Evolutionary conservation across 2,888 invertebrate genomes (phyloP).

Genomic region (Polydrusus tereticollis): DNA sequence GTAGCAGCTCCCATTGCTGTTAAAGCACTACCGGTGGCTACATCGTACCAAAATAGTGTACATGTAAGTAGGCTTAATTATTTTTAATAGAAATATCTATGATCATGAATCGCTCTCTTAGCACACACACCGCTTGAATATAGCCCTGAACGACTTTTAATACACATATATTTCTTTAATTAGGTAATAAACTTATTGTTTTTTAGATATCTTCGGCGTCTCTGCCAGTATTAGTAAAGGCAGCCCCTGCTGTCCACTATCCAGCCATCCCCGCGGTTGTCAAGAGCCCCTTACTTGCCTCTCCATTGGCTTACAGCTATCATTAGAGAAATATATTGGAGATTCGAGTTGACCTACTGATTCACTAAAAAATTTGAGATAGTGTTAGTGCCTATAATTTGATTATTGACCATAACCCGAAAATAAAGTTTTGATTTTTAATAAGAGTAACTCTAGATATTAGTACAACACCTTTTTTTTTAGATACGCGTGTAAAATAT

Average conservation of each 20-base stretch:
- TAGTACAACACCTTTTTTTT: too few relatives aligned
- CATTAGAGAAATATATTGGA: conserved; percentile 2
- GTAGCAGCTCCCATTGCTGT: conserved; percentile 38
- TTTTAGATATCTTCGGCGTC: conserved; percentile 43
- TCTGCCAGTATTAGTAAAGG: conserved; percentile 44
- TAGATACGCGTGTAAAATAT: too few relatives aligned
- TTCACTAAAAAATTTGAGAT: too few relatives aligned
- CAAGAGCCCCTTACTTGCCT: conserved; percentile 40
- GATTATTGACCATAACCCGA: too few relatives aligned
- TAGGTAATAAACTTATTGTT: conserved; percentile 5
- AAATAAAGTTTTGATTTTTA: too few relatives aligned
- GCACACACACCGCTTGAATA: too few relatives aligned
- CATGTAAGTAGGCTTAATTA: conserved; percentile 36
- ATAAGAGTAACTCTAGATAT: too few relatives aligned
- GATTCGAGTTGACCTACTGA: too few relatives aligned
- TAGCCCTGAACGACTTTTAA: too few relatives aligned
- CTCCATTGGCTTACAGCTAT: conserved; percentile 28
- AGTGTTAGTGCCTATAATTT: too few relatives aligned
- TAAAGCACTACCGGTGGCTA: conserved; percentile 46
- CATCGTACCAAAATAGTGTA: conserved; percentile 44
- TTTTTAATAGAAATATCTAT: neutral
- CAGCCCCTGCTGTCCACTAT: conserved; percentile 32
- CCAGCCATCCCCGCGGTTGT: conserved; percentile 30
- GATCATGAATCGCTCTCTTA: neutral
- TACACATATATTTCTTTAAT: neutral